Evolutionary conservation across 2,113 vertebrate genomes (phyloP).

Genomic region (Neopipo cinnamomea): DNA sequence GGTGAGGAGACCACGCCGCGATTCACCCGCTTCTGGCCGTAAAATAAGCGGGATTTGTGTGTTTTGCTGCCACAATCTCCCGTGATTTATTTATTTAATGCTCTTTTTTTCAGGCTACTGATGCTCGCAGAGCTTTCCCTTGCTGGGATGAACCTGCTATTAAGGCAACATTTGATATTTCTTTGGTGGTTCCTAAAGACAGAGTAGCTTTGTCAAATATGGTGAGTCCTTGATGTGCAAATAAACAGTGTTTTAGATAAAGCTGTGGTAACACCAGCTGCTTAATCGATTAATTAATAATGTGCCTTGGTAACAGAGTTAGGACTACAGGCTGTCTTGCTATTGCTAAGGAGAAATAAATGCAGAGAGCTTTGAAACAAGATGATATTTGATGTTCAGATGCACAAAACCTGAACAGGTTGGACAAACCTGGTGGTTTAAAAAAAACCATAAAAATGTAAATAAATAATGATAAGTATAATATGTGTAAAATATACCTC

Average conservation of each 20-base stretch:
- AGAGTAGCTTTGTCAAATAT: conserved; percentile 98
- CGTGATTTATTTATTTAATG: background rate
- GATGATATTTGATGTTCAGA: background rate
- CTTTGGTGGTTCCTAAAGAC: conserved; percentile 95
- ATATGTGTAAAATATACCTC: background rate
- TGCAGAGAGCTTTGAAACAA: background rate
- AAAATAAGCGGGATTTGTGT: background rate
- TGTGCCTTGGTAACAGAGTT: background rate
- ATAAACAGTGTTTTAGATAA: background rate
- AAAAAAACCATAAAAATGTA: no score
- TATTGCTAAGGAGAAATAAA: background rate
- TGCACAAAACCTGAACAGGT: background rate
- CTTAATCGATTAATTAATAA: background rate
- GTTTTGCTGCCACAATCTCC: background rate
- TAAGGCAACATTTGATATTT: conserved; percentile 98
- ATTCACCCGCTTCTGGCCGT: background rate
- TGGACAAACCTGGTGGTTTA: background rate
- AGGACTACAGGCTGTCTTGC: background rate
- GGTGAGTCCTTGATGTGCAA: conserved; percentile 74
- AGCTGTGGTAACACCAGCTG: background rate
- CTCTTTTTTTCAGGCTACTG: conserved; percentile 86
- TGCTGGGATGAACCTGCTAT: conserved; percentile 99
- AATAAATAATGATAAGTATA: background rate
- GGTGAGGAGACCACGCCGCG: background rate
- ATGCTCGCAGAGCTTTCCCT: conserved; percentile 96